phyloP scores from a whole-genome alignment of 2,113 vertebrate genomes.

The Dicrurus megarhynchus region DNA sequence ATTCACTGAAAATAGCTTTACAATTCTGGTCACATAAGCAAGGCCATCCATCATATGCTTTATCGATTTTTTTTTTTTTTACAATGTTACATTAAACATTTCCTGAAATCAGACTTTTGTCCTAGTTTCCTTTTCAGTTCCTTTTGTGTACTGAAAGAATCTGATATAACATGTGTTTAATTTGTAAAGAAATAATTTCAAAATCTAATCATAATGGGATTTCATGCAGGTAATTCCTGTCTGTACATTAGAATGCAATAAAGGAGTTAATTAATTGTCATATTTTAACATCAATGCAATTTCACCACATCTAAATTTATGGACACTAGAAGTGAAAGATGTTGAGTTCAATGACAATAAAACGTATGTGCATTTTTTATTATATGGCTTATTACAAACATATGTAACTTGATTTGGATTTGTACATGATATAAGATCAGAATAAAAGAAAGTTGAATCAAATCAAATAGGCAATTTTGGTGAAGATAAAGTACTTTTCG shows the following conservation, averaged over 20 bases:
- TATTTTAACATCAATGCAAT: background rate
- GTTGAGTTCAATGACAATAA: background rate
- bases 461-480: background rate
- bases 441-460: background rate
- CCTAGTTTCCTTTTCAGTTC: background rate
- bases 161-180: background rate
- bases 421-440: background rate
- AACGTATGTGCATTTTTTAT: background rate
- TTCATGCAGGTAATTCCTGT: background rate
- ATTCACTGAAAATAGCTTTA: background rate
- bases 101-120: background rate
- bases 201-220: background rate
- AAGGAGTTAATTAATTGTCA: background rate
- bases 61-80: background rate
- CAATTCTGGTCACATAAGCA: background rate
- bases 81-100: background rate
- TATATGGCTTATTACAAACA: background rate
- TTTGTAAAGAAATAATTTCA: background rate
- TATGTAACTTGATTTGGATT: background rate
- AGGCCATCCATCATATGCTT: background rate
- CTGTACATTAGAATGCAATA: background rate
- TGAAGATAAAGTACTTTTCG: background rate
- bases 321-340: background rate
- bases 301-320: background rate
- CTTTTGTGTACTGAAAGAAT: background rate